Evolutionary conservation across 2,797 vertebrate species (phyloP).

Genomic region (Crypturellus tataupa): DNA sequence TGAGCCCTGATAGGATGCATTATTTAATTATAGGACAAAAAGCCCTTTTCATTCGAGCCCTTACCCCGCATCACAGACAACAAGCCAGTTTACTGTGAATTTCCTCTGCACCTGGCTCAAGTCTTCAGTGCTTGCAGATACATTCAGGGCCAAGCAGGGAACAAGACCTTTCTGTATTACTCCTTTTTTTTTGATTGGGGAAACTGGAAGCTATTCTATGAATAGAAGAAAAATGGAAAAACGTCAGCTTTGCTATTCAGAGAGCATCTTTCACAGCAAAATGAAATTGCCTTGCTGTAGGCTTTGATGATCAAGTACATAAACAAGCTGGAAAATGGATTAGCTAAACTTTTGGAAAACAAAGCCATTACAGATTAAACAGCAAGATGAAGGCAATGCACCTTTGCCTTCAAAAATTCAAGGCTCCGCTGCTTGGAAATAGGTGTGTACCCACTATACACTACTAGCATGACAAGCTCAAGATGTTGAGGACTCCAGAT

Average conservation of each 20-base stretch:
- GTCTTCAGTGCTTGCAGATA: neutral
- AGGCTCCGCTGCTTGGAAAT: rapidly evolving
- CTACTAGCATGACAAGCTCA: neutral
- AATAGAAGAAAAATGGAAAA: neutral
- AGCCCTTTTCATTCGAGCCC: neutral
- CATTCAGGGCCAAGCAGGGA: neutral
- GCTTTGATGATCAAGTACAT: rapidly evolving
- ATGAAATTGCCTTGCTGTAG: neutral
- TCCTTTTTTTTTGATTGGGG: neutral
- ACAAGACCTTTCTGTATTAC: neutral
- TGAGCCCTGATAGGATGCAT: slow-evolving; percentile 12
- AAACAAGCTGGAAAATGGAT: neutral
- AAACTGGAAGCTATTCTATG: neutral
- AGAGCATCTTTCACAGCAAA: neutral
- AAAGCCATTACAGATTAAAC: neutral
- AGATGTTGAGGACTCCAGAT: neutral
- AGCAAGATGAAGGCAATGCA: neutral
- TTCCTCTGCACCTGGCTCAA: neutral
- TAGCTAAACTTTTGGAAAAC: neutral
- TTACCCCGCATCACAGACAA: neutral
- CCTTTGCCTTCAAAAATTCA: neutral
- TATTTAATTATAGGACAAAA: slow-evolving; percentile 41
- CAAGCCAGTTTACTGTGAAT: neutral
- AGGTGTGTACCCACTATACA: rapidly evolving
- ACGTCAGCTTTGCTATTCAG: neutral